Evolutionary conservation across 2,113 vertebrate genomes (phyloP).

Genomic region (Anser brachyrhynchus): DNA sequence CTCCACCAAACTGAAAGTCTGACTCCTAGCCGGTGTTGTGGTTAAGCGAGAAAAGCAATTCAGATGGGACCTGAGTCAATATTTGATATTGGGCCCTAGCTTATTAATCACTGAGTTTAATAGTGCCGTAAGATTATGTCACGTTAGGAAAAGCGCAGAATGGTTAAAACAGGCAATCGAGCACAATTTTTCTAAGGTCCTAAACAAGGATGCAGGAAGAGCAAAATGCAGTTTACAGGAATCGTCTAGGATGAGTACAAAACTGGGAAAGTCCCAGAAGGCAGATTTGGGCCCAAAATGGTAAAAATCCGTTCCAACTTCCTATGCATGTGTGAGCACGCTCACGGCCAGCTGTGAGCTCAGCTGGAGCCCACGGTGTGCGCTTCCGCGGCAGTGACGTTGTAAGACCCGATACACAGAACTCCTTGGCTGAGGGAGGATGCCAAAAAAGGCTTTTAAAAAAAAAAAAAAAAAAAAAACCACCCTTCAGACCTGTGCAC

Average conservation of each 20-base stretch:
- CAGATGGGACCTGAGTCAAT: neutral
- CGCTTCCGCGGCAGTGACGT: neutral
- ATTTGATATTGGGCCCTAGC: neutral
- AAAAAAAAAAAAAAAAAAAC: neutral
- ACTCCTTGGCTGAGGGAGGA: neutral
- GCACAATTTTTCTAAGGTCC: neutral
- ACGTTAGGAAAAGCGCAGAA: neutral
- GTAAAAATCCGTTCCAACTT: constrained; percentile 1
- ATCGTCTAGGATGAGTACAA: neutral
- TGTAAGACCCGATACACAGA: neutral
- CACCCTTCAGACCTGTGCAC: neutral
- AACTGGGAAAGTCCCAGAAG: constrained; percentile 2
- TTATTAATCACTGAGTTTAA: neutral
- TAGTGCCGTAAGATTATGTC: neutral
- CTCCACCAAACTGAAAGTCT: neutral
- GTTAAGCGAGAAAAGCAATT: neutral
- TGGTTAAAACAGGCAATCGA: neutral
- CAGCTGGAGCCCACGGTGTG: neutral
- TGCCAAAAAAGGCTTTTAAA: neutral
- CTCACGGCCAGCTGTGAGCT: neutral
- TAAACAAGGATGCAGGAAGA: neutral
- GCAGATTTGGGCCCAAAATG: constrained; percentile 14
- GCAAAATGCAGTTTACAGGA: constrained; percentile 7
- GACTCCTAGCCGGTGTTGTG: neutral
- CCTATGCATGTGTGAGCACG: neutral